Conservation (phyloP, 2,797 vertebrate genomes). For the Morus bassanus region DNA sequence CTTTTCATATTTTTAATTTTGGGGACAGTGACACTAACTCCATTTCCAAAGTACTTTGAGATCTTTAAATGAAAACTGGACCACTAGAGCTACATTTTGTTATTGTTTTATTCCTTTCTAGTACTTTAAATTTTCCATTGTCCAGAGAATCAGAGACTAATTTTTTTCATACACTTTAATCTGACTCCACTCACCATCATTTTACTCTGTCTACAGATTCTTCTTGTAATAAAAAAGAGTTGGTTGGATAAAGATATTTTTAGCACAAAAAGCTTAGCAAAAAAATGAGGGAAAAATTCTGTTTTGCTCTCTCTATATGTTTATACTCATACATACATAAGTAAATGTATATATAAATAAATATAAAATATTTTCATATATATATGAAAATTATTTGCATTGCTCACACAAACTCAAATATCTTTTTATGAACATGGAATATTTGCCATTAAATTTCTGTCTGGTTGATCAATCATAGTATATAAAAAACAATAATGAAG, state of each 20-base stretch:
- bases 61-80: not conserved
- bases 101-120: not conserved
- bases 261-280: not conserved
- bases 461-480: not conserved
- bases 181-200: not conserved
- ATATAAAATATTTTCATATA: not conserved
- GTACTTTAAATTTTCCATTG: not conserved
- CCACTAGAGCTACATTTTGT: not conserved
- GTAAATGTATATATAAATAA: not conserved
- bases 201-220: not conserved
- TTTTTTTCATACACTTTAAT: not conserved
- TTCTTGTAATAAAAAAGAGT: not conserved
- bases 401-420: not conserved
- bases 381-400: not conserved
- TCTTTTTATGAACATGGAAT: not conserved
- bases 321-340: not conserved
- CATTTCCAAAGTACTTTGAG: not conserved
- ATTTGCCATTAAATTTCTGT: not conserved
- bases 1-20: not conserved
- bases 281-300: not conserved
- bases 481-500: not conserved
- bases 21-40: not conserved
- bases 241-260: not conserved
- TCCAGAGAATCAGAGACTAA: not conserved
- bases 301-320: not conserved